Base-by-base conservation (phyloP, 2,797 vertebrate species). In the Coluber constrictor region DNA sequence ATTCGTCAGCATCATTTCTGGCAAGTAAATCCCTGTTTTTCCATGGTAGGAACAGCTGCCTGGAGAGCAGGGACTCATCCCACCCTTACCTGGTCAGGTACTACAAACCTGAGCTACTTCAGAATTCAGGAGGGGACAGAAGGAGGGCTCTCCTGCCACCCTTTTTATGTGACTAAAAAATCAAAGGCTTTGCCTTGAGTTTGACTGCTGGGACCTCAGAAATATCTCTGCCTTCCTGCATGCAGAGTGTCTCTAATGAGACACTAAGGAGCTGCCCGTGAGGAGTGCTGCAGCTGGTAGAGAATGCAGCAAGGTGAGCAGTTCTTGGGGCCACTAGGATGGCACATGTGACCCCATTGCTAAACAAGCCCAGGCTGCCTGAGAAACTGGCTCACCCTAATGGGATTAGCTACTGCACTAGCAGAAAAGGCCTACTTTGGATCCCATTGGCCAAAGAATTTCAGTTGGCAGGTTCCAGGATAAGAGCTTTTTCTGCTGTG, bases 1-100 rank as follows among this genome's bases (percentile, higher is more conserved):
- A 92, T 96, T 96, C 89, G 29, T 97, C 92, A 95, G 96, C 0
- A 47, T 97, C 60, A 0, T 95, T 43, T 95, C 94, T 0, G 97
- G 97, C 94, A 96, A 97, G 97, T 97, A 60, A 37, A 55, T 74
- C n/a, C 37, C 70, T 4, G 1, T 29, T 74, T 79, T 59, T 37
- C 63, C 20, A 5, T 70, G 91, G 61, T 86, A 89, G 16, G 43
- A 16, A 66, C 25, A 6, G 4, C 32, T 37, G 70, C 32, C 32
- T 37, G 37, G 37, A 47, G 37, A 83, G 47, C 27, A 11, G 43
- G 43, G 13, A 8, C 13, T 57, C 4, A 0, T 37, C n/a, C 87
- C 87, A 15, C 59, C 20, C n/a, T 20, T 59, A 5, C 87, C 87
- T 56, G 18, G 20, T 20, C 74, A 88, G 27, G 32, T n/a, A 4